Evolutionary conservation across 2,888 invertebrate genomes (phyloP).

Genomic region (Pachycephus smyrnensis): DNA sequence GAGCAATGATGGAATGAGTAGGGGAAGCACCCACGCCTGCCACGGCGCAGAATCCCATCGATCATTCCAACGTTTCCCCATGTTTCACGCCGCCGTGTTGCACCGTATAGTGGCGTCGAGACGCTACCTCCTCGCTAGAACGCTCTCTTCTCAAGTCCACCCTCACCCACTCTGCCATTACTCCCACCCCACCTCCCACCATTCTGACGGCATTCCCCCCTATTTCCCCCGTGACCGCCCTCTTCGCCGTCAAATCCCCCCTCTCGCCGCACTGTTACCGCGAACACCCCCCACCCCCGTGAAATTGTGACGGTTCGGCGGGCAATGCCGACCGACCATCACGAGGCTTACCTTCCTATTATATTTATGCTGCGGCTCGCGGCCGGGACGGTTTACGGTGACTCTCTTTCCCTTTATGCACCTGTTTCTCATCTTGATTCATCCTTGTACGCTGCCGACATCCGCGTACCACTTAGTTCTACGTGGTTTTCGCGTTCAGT

Average conservation of each 20-base stretch:
- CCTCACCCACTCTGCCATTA: conserved; percentile 28
- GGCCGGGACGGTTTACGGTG: conserved; percentile 60
- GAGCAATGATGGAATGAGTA: conserved; percentile 1
- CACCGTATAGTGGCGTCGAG: conserved; percentile 44
- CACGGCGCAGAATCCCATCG: conserved; percentile 67
- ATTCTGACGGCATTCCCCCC: conserved; percentile 32
- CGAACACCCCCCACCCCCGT: conserved; percentile 45
- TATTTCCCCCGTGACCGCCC: conserved; percentile 27
- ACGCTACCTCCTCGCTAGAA: conserved; percentile 12
- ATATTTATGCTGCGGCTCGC: conserved; percentile 66
- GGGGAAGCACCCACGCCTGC: conserved; percentile 60
- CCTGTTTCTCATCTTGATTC: conserved; percentile 19
- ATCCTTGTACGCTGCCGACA: conserved; percentile 3
- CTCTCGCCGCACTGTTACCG: conserved; percentile 23
- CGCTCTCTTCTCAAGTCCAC: conserved; percentile 33
- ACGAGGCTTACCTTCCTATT: conserved; percentile 64
- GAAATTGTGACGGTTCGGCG: conserved; percentile 62
- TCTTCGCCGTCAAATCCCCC: conserved; percentile 17
- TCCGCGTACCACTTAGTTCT: conserved; percentile 12
- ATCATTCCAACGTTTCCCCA: conserved; percentile 64
- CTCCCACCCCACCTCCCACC: conserved; percentile 36
- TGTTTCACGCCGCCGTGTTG: conserved; percentile 61
- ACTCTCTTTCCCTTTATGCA: conserved; percentile 20
- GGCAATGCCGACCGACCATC: conserved; percentile 65
- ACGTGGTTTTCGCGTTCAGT: conserved; percentile 15